Base-by-base conservation (phyloP, 2,113 vertebrate species). In the Potamarius usumacintae region DNA sequence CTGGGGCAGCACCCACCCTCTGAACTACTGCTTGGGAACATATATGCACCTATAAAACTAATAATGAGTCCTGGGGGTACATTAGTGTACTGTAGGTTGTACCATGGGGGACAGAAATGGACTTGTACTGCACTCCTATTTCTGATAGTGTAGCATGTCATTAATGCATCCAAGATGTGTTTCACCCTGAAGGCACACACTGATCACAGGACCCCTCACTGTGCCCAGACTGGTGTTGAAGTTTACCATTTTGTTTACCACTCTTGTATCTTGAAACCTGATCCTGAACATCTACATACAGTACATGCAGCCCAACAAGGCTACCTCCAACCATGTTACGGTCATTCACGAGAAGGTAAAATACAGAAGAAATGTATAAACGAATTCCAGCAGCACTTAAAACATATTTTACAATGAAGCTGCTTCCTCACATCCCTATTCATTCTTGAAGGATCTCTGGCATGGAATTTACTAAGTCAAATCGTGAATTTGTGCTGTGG, bases 381-480 rank as follows among this genome's bases (percentile, higher is more conserved):
- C 65, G 42, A 72, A 90, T 86, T 81, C 90, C 78, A 77, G 57
- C 81, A 81, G 65, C 86, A 87, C 77, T 62, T 82, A 57, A 52
- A 72, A 84, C 53, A 5, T 86, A 57, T 79, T 80, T 89, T 63
- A 65, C 83, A 87, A 85, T 69, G 22, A 72, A 88, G 63, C 80
- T 79, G 82, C 81, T 90, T 90, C 87, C 89, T 90, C 85, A 86
- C 81, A 85, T 87, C 77, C 84, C 87, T 87, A 82, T 85, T 88
- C 87, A 83, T 53, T 27, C 79, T 86, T 85, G 89, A 91, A 87
- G 84, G 80, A 90, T 85, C 90, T 88, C 60, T 85, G 77, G 89
- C 81, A 60, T 85, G 87, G 87, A 90, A 90, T 90, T 91, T 91
- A 91, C 65, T 86, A 91, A 92, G 91, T 92, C 91, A 92, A 92